Base-by-base conservation (phyloP, 30 jellyfish, hydroid and myxozoan species). In the Haliclystus octoradiatus region DNA sequence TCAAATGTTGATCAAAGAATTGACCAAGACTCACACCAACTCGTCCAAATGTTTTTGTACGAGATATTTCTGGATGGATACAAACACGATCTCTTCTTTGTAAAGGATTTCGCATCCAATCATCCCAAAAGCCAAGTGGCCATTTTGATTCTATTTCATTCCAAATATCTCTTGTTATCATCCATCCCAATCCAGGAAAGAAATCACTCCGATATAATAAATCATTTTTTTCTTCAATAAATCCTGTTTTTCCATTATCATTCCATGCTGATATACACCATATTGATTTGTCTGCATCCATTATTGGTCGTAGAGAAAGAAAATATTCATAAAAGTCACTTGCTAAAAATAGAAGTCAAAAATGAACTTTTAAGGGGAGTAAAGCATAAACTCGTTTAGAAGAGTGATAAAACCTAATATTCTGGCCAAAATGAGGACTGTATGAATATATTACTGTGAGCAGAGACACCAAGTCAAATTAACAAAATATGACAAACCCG, bases 101-200 rank as follows among this genome's bases (percentile, higher is more conserved):
- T 12, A 53, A 62, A 26, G 99, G 94, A 35, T 74, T 69, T 3
- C 99, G 75, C 94, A 91, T 78, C 99, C 99, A 91, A 50, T 91
- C 99, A 83, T 91, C 99, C 99, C 99, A 91, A 62, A 91, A 91
- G 7, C 99, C 99, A 15, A 70, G 60, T n/a, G 99, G 95, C 99
- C 99, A 91, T 50, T 91, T 91, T 19, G 93, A 63, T 52, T 57
- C 80, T 26, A 91, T 34, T 51, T 91, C 99, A n/a, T 82, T 30
- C 99, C 99, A 91, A 27, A 91, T 19, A 1, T 53, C 40, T 52
- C 90, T 67, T 3, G 95, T 82, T 53, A 91, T 62, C 95, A 91
- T 53, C 99, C 99, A 91, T 13, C 99, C 99, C 66, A 91, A 94
- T 33, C 99, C 99, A 24, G 99, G 99, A 78, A 91, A 91, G 76